These are phyloP conservation scores for Nyctibius grandis DNA, from an alignment of 2,797 vertebrate species.

Conservation along the genomic window DNA sequence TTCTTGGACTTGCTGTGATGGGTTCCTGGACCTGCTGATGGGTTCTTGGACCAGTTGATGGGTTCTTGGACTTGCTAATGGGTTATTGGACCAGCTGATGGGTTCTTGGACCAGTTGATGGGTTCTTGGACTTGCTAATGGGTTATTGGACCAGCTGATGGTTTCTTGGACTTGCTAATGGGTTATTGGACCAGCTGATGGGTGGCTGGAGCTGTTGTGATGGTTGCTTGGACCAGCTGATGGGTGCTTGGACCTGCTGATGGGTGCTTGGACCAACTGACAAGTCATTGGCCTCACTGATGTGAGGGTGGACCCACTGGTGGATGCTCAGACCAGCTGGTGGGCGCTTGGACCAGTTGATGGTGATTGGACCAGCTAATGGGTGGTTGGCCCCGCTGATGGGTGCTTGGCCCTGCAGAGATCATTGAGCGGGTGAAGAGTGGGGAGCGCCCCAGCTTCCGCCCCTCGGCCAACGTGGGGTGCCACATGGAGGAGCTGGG, in stretches of 20 bases:
- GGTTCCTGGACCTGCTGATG: background rate
- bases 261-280: background rate
- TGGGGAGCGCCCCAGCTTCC: slow-evolving; percentile 85
- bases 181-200: fast-evolving
- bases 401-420: slow-evolving; percentile 69
- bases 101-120: too few relatives aligned
- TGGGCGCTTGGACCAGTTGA: background rate
- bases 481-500: slow-evolving; percentile 87
- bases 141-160: background rate
- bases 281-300: background rate
- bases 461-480: slow-evolving; percentile 80
- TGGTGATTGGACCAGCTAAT: background rate
- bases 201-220: background rate
- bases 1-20: background rate
- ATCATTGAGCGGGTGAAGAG: slow-evolving; percentile 87
- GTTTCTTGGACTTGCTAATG: fast-evolving
- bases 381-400: background rate
- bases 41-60: background rate
- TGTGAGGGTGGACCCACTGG: fast-evolving
- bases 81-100: background rate
- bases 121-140: background rate
- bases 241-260: fast-evolving
- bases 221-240: fast-evolving
- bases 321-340: background rate
- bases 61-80: background rate